phyloP scores from a whole-genome alignment of 2,113 vertebrate species.

The Odocoileus hemionus region DNA sequence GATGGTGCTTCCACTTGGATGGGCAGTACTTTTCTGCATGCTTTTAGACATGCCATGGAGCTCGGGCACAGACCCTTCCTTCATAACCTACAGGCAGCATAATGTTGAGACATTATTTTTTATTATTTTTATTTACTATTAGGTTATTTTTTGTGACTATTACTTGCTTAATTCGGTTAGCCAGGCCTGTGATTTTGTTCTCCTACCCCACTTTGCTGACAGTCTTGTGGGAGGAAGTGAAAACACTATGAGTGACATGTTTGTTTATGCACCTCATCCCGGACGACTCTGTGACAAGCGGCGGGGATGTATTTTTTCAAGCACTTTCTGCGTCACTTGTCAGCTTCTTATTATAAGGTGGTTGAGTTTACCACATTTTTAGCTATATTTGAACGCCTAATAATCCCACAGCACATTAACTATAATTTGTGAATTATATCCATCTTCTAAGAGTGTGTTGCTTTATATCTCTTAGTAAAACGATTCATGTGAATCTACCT shows the following conservation, averaged over 20 bases:
- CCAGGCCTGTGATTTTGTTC: conserved; percentile 39
- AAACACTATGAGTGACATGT: conserved; percentile 50
- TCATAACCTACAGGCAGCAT: not conserved
- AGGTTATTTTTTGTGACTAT: not conserved
- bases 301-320: conserved; percentile 48
- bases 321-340: conserved; percentile 29
- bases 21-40: rapidly evolving
- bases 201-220: conserved; percentile 8
- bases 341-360: conserved; percentile 61
- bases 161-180: not conserved
- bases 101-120: not conserved
- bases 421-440: conserved; percentile 63
- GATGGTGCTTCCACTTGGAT: no score
- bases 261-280: conserved; percentile 65
- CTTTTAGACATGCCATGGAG: rapidly evolving
- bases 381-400: conserved; percentile 44
- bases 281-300: conserved; percentile 32
- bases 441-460: conserved; percentile 22
- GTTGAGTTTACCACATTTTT: conserved; percentile 56
- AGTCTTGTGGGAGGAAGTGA: conserved; percentile 49
- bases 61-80: not conserved
- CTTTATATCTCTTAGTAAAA: conserved; percentile 2
- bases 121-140: not conserved
- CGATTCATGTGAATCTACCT: not conserved
- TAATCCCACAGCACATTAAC: conserved; percentile 44